Evolutionary conservation across 2,797 vertebrate species (phyloP).

Genomic region (Balearica regulorum): DNA sequence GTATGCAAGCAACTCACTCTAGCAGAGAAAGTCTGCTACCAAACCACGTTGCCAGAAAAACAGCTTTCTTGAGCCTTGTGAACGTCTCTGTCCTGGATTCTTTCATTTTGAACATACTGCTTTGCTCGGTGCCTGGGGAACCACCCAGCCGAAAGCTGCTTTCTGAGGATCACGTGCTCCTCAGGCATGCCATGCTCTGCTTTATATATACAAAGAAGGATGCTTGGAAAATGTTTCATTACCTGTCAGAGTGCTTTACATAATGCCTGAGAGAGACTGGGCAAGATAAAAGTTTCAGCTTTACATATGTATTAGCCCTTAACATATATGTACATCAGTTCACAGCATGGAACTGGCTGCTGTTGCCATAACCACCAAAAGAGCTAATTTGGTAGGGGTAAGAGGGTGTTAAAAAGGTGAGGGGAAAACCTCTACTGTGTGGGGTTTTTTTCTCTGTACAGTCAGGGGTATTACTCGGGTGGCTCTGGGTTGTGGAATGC

Average conservation of each 20-base stretch:
- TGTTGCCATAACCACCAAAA: background rate
- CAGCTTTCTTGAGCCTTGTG: background rate
- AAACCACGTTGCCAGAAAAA: background rate
- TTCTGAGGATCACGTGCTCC: background rate
- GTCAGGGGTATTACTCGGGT: background rate
- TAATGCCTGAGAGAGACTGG: background rate
- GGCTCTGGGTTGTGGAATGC: background rate
- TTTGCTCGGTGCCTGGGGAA: background rate
- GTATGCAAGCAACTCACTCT: background rate
- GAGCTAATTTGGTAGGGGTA: background rate
- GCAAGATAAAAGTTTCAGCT: background rate
- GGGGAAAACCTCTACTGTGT: background rate
- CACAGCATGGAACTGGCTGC: background rate
- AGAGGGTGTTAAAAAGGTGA: background rate
- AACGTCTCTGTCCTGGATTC: background rate
- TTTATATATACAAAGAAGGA: background rate
- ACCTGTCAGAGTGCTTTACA: background rate
- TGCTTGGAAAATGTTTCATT: background rate
- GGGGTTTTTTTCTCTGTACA: background rate
- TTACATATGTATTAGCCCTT: background rate
- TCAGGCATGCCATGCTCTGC: background rate
- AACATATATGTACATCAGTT: background rate
- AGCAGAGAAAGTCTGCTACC: background rate
- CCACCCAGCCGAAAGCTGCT: background rate
- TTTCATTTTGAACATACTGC: background rate